A percentile compares a stretch with the other conserved stretches of the same genome.
Evolutionary conservation across 2,888 invertebrate genomes (phyloP).

Genomic region (Nephrocerus scutellatus): DNA sequence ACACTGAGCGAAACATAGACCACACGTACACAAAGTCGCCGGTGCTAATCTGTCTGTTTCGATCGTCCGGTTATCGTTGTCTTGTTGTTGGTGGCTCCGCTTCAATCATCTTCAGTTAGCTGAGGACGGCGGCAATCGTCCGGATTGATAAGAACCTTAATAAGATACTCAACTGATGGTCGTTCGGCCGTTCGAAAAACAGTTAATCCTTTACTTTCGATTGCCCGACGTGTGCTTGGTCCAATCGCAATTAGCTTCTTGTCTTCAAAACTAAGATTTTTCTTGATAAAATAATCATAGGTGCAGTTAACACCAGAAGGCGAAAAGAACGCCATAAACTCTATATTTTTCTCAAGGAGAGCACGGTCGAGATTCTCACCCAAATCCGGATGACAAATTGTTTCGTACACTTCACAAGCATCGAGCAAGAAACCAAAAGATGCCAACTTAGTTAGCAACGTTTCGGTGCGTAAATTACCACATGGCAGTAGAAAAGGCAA

Average conservation of each 20-base stretch:
- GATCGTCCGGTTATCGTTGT: no score
- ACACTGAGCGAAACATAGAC: no score
- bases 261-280: slow-evolving; percentile 33
- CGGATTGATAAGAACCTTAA: slow-evolving; percentile 46
- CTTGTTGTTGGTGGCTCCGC: no score
- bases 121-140: slow-evolving; percentile 37
- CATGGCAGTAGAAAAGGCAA: slow-evolving; percentile 53
- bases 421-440: slow-evolving; percentile 47
- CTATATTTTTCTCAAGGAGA: slow-evolving; percentile 46
- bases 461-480: slow-evolving; percentile 53
- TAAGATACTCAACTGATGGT: slow-evolving; percentile 51
- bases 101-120: no score
- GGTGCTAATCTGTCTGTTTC: no score
- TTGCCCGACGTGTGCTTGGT: slow-evolving; percentile 52
- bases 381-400: slow-evolving; percentile 49
- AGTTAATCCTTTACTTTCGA: slow-evolving; percentile 46
- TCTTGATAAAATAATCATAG: slow-evolving; percentile 44
- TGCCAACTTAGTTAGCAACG: slow-evolving; percentile 46
- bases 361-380: slow-evolving; percentile 44
- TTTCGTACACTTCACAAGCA: slow-evolving; percentile 52
- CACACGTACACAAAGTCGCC: no score
- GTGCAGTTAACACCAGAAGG: slow-evolving; percentile 53
- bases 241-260: slow-evolving; percentile 54
- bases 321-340: slow-evolving; percentile 54
- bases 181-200: slow-evolving; percentile 50